Evolutionary conservation across 2,797 vertebrate species (phyloP), one percentile per base, ranked within the genome.

Genomic region (Lophius americanus): DNA sequence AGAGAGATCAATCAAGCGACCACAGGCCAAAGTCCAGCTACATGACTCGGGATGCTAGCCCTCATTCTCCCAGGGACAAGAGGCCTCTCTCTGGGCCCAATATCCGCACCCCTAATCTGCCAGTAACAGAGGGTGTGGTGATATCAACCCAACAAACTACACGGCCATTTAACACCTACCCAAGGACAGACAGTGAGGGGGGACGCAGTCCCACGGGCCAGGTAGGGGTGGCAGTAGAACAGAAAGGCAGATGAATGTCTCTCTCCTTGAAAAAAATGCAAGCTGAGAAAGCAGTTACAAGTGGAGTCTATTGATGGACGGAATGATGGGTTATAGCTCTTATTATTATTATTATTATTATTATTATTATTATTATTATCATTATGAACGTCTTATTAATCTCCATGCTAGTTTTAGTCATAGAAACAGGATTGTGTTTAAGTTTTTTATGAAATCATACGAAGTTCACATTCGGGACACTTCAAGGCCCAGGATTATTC

Each of bases 101-200:
- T 68, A 96, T 97, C 76, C 85, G 92, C 46, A 94, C 92, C 9
- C 94, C 96, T 0, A 93, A 94, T 69, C 89, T 95, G 61, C 94
- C 95, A 0, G 64, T 92, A 9, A 86, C 93, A 0, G 94, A 95
- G 3, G 95, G 94, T 0, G 90, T 90, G 66, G 86, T 87, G 37
- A 96, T 96, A 85, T 90, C 93, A 0, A 80, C 93, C 0, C 94
- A 94, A 51, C 95, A 94, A 85, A 88, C 80, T 0, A 83, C 92
- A 3, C 85, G 96, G 58, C 95, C 96, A 0, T 98, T 98, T 70
- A 97, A 98, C 85, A 98, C 96, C 0, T 98, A 97, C 83, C 96
- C 96, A 0, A 88, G 96, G 67, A 91, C 95, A 0, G 96, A 98
- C 70, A 96, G 94, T 9, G 94, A 96, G 59, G 92, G 94, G 0